Conservation (phyloP, 2,888 invertebrate genomes). For the Tetropium fuscum region DNA sequence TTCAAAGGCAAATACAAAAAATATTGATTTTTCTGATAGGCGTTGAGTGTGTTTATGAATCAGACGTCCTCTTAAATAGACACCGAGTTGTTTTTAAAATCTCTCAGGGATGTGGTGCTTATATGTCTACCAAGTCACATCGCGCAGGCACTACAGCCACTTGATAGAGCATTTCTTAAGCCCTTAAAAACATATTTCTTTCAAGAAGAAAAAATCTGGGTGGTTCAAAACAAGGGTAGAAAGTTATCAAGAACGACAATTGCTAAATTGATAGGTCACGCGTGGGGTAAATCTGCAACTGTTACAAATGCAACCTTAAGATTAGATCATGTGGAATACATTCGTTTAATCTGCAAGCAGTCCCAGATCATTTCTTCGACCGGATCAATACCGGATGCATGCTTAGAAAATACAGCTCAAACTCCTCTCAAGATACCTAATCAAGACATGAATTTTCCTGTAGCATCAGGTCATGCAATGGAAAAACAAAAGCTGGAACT, state of each 20-base stretch:
- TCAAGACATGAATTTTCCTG: too few species aligned
- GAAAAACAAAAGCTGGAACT: too few species aligned
- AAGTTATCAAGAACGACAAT: constrained; percentile 1
- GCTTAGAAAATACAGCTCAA: constrained; percentile 1
- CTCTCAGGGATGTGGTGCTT: constrained; percentile 21
- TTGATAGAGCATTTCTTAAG: constrained; percentile 24
- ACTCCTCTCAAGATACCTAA: too few species aligned
- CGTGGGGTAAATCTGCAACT: constrained; percentile 4
- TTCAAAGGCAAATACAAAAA: constrained; percentile 42
- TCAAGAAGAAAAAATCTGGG: not conserved
- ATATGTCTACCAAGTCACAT: constrained; percentile 23
- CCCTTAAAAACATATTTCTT: not conserved
- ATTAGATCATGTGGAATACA: not conserved
- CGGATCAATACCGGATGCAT: not conserved
- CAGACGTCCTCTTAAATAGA: constrained; percentile 41
- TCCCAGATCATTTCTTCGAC: constrained; percentile 1
- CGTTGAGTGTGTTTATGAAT: constrained; percentile 36
- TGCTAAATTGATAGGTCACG: not conserved
- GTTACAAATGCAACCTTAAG: not conserved
- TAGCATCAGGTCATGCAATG: too few species aligned
- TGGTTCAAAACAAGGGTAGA: not conserved
- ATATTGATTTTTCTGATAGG: constrained; percentile 35
- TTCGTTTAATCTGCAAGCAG: not conserved
- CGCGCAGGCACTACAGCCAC: constrained; percentile 21
- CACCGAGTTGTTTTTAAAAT: constrained; percentile 19